Percentiles rank a stretch among this genome's conserved stretches.
Evolutionary conservation across 2,888 invertebrate genomes (phyloP).

Genomic region (Agrochola circellaris): DNA sequence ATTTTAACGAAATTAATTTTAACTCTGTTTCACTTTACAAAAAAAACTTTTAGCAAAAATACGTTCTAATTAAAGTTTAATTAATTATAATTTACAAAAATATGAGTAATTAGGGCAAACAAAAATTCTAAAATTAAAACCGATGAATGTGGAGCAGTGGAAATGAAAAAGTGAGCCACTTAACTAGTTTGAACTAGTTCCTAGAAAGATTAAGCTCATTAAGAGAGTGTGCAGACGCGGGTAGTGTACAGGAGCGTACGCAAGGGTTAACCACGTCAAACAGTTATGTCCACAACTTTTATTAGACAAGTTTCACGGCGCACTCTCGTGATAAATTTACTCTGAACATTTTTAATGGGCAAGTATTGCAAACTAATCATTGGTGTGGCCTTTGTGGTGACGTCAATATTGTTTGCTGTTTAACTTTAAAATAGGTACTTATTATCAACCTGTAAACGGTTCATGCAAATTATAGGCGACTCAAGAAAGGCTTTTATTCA

Average conservation of each 20-base stretch:
- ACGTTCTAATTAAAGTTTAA: constrained; percentile 15
- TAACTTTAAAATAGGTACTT: background rate
- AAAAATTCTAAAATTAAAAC: constrained; percentile 19
- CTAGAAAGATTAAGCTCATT: constrained; percentile 58
- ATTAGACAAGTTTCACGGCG: constrained; percentile 62
- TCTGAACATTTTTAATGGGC: constrained; percentile 33
- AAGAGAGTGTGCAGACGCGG: constrained; percentile 55
- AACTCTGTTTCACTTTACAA: background rate
- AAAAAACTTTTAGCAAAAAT: constrained; percentile 2
- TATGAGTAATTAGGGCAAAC: background rate
- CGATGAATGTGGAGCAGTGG: constrained; percentile 19
- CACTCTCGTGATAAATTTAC: constrained; percentile 26
- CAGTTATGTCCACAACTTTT: constrained; percentile 65
- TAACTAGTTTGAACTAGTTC: constrained; percentile 48
- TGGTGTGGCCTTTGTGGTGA: background rate
- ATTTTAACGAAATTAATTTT: background rate
- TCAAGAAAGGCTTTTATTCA: background rate
- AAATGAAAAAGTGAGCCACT: constrained; percentile 47
- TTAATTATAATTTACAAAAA: background rate
- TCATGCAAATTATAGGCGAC: background rate
- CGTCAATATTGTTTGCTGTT: background rate
- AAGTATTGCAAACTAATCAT: constrained; percentile 40
- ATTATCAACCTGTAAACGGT: background rate
- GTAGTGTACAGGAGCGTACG: constrained; percentile 54
- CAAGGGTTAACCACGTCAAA: constrained; percentile 69